A percentile compares a stretch with the other conserved stretches of the same genome.
Conservation (phyloP, 2,888 invertebrate genomes). For the Keiferia lycopersicella region DNA sequence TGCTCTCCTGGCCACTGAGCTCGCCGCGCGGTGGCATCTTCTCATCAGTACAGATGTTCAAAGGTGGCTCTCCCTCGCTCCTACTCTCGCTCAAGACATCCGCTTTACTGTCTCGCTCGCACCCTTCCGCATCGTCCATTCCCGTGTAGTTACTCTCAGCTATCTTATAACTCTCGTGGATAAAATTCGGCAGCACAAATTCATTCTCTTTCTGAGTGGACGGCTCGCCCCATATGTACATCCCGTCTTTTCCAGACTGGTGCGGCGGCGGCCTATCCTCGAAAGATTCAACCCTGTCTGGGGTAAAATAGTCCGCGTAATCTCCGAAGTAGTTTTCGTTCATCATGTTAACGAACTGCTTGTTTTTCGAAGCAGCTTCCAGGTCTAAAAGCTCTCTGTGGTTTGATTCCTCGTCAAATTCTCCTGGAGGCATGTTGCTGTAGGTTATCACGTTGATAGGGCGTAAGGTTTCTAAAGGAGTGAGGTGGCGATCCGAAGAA, state of each 20-base stretch:
- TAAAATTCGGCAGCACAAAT: constrained; percentile 72
- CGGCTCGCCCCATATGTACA: constrained; percentile 70
- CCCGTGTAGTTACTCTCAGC: constrained; percentile 64
- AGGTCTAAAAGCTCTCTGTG: constrained; percentile 67
- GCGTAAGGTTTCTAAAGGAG: constrained; percentile 57
- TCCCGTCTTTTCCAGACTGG: constrained; percentile 56
- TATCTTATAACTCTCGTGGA: constrained; percentile 74
- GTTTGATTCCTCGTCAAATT: constrained; percentile 69
- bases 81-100: constrained; percentile 65
- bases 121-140: constrained; percentile 47
- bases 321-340: constrained; percentile 76
- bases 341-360: constrained; percentile 75
- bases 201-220: constrained; percentile 69
- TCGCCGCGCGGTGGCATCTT: constrained; percentile 94
- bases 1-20: constrained; percentile 92
- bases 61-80: constrained; percentile 59
- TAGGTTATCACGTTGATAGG: constrained; percentile 72
- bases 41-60: constrained; percentile 92
- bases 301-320: constrained; percentile 73
- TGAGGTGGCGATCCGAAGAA: constrained; percentile 48
- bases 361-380: constrained; percentile 67
- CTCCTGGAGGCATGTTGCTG: constrained; percentile 58
- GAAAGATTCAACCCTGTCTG: constrained; percentile 68
- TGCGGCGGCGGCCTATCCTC: constrained; percentile 53
- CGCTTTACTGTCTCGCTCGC: constrained; percentile 63